These are phyloP conservation scores for Argyresthia albistria DNA, from an alignment of 2,888 invertebrate genomes.

Conservation along the genomic window DNA sequence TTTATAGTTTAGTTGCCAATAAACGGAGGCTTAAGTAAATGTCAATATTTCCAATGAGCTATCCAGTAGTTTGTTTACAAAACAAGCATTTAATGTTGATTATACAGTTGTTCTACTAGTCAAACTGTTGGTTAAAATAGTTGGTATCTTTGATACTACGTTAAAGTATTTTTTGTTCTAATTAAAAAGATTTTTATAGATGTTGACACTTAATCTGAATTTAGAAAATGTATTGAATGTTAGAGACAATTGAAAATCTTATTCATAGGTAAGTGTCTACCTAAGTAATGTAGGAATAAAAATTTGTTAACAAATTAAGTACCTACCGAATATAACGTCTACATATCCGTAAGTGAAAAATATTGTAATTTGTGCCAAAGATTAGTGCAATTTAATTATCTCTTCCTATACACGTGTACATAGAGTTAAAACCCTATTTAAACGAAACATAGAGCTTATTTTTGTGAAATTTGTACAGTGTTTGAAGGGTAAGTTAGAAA, in stretches of 20 bases:
- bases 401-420: conserved; percentile 11
- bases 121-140: background rate
- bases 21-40: too few species aligned
- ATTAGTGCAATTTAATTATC: conserved; percentile 14
- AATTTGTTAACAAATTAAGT: background rate
- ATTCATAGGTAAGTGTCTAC: too few species aligned
- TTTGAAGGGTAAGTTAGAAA: background rate
- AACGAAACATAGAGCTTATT: conserved; percentile 14
- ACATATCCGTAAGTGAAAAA: conserved; percentile 1
- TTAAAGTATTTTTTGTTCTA: background rate
- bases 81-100: too few species aligned
- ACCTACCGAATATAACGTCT: background rate
- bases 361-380: background rate
- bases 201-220: too few species aligned
- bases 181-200: background rate
- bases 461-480: conserved; percentile 17
- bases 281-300: background rate
- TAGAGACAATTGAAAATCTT: too few species aligned
- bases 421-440: conserved; percentile 8
- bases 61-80: too few species aligned
- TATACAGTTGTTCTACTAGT: too few species aligned
- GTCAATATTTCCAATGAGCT: too few species aligned
- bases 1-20: background rate
- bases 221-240: too few species aligned
- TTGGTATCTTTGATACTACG: background rate